Conservation (phyloP, 2,113 vertebrate genomes). For the Tyrannus savana region DNA sequence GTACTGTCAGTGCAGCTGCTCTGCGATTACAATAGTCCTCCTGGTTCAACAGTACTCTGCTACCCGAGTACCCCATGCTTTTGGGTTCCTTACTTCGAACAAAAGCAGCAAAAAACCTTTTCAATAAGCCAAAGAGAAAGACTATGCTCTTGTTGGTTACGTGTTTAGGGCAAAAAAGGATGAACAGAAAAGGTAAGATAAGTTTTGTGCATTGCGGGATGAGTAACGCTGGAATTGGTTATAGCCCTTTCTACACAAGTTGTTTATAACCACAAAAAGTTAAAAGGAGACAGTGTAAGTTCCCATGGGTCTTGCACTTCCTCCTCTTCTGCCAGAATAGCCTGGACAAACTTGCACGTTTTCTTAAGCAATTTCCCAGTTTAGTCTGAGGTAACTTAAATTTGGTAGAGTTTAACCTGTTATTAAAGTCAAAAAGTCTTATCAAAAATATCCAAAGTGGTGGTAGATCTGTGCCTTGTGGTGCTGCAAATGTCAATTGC, state of each 20-base stretch:
- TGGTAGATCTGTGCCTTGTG: not conserved
- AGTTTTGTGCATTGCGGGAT: not conserved
- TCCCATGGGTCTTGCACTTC: not conserved
- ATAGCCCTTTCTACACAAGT: not conserved
- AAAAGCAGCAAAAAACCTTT: not conserved
- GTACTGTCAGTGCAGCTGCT: slow-evolving; percentile 48
- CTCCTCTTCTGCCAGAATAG: not conserved
- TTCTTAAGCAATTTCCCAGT: not conserved
- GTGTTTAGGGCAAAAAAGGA: not conserved
- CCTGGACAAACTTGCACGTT: not conserved
- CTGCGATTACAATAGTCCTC: slow-evolving; percentile 30
- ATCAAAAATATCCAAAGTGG: not conserved
- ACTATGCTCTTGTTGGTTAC: not conserved
- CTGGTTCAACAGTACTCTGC: not conserved
- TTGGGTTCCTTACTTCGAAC: not conserved
- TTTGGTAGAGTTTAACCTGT: not conserved
- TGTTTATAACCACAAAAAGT: not conserved
- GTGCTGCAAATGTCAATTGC: not conserved
- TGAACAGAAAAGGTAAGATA: not conserved
- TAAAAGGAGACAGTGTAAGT: not conserved
- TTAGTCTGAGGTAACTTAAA: not conserved
- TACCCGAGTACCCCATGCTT: not conserved
- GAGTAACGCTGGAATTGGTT: not conserved
- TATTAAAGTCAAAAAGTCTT: not conserved
- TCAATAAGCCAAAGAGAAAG: not conserved